Percentiles rank a stretch among this genome's conserved stretches.
These are phyloP conservation scores for Sebastes elongatus DNA, from an alignment of 2,797 vertebrate genomes.

Conservation along the genomic window DNA sequence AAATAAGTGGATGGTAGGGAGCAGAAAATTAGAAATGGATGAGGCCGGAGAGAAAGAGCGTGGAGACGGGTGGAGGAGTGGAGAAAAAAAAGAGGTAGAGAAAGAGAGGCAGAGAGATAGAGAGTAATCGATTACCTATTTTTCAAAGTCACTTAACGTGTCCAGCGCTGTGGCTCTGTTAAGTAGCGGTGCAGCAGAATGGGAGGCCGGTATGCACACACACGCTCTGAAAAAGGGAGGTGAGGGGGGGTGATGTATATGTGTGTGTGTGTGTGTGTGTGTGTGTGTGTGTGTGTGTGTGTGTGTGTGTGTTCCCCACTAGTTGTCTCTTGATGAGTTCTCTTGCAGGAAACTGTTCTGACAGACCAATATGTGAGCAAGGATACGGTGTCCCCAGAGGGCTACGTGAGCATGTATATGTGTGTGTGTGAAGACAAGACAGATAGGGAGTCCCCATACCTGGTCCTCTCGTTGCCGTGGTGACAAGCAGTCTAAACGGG, in stretches of 20 bases:
- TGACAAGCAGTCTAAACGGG: slow-evolving; percentile 82
- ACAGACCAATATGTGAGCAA: slow-evolving; percentile 65
- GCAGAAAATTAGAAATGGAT: slow-evolving; percentile 53
- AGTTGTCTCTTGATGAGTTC: slow-evolving; percentile 42
- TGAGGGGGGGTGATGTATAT: not conserved
- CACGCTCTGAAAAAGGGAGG: slow-evolving; percentile 82
- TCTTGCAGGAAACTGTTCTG: slow-evolving; percentile 87
- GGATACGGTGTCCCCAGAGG: slow-evolving; percentile 24
- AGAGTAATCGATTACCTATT: slow-evolving; percentile 93
- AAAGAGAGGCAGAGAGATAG: not conserved
- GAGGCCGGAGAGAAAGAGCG: slow-evolving; percentile 1
- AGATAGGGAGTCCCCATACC: slow-evolving; percentile 36
- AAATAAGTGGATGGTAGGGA: slow-evolving; percentile 29
- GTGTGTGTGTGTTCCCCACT: slow-evolving; percentile 19
- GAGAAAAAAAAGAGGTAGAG: not conserved
- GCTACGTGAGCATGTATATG: not conserved
- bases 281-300: slow-evolving; percentile 29
- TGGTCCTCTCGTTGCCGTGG: slow-evolving; percentile 64
- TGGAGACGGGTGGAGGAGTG: not conserved
- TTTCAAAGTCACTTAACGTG: slow-evolving; percentile 94
- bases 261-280: slow-evolving; percentile 18
- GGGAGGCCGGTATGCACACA: slow-evolving; percentile 85
- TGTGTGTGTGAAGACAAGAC: slow-evolving; percentile 54
- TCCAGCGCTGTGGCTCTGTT: slow-evolving; percentile 84
- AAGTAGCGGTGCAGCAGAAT: slow-evolving; percentile 83